These are phyloP conservation scores for Mus spicilegus DNA, from an alignment of 2,113 vertebrate genomes.

Conservation along the genomic window DNA sequence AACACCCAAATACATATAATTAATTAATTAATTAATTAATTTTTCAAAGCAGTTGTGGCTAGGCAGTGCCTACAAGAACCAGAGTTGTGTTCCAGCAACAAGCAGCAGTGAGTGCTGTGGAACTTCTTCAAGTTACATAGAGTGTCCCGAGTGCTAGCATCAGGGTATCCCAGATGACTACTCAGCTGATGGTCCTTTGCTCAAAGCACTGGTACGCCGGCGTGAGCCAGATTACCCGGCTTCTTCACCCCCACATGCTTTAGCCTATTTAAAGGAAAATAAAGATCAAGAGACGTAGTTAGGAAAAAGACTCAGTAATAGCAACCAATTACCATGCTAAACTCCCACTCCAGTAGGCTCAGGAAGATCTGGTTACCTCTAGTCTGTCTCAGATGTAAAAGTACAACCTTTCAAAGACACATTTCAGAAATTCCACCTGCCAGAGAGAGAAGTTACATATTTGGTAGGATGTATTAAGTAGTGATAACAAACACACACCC, in stretches of 20 bases:
- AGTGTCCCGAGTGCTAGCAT: not conserved
- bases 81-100: not conserved
- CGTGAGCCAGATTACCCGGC: not conserved
- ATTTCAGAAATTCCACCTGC: constrained; percentile 1
- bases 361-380: not conserved
- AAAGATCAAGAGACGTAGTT: not conserved
- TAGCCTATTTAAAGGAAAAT: not conserved
- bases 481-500: not conserved
- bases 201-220: not conserved
- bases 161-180: not conserved
- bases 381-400: not conserved
- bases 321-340: not conserved
- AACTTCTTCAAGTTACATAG: not conserved
- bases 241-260: too few relatives aligned
- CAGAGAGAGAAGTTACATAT: not conserved
- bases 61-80: not conserved
- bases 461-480: not conserved
- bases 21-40: not conserved
- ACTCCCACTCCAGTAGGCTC: not conserved
- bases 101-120: not conserved
- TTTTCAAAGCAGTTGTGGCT: not conserved
- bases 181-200: not conserved
- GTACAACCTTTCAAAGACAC: not conserved
- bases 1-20: not conserved
- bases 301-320: not conserved